Evolutionary conservation across 2,113 vertebrate species (phyloP).

Genomic region (Loxodonta africana): DNA sequence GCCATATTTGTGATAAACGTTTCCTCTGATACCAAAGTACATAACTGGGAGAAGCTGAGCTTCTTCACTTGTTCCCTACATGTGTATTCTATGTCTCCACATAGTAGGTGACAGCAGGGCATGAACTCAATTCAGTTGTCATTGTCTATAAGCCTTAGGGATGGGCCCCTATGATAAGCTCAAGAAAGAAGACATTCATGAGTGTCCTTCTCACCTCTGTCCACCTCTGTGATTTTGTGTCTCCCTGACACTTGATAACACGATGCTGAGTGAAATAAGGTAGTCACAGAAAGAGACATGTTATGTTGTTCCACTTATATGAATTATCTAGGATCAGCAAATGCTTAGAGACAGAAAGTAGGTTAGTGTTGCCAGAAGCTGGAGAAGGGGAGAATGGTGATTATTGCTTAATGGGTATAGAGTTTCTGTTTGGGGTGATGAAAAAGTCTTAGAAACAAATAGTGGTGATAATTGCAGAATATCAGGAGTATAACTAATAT

Average conservation of each 20-base stretch:
- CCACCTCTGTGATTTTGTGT: not conserved
- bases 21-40: not conserved
- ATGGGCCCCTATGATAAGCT: not conserved
- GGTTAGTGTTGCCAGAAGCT: no score
- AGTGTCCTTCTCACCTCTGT: rapidly evolving
- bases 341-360: not conserved
- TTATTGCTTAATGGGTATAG: no score
- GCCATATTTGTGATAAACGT: not conserved
- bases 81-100: not conserved
- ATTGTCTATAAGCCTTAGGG: not conserved
- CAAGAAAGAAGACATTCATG: not conserved
- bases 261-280: not conserved
- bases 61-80: not conserved
- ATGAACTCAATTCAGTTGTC: not conserved
- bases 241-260: not conserved
- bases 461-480: not conserved
- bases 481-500: not conserved
- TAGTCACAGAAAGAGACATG: not conserved
- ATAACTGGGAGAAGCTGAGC: not conserved
- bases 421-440: no score
- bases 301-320: not conserved
- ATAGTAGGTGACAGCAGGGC: not conserved
- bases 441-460: not conserved
- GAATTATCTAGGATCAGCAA: not conserved
- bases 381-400: no score